phyloP scores from a whole-genome alignment of 1,140 invertebrate species.

The Stegodyphus mimosarum region DNA sequence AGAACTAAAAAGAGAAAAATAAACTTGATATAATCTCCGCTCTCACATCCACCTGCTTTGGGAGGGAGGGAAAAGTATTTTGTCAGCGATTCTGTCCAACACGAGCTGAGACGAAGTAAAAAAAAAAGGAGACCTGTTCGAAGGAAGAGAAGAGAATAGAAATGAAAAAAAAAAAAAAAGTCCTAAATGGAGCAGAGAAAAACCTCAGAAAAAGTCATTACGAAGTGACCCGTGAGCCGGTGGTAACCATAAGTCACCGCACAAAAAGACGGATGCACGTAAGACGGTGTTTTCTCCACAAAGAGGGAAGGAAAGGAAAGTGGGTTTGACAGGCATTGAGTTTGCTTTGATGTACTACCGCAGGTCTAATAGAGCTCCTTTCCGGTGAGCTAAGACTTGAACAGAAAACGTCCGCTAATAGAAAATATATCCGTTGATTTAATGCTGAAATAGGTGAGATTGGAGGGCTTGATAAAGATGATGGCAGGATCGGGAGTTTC shows the following conservation, averaged over 20 bases:
- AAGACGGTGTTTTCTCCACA: not conserved
- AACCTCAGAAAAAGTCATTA: slow-evolving; percentile 28
- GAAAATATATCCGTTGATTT: too few relatives aligned
- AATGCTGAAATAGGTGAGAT: too few relatives aligned
- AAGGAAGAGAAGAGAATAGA: not conserved
- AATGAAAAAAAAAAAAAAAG: slow-evolving; percentile 5
- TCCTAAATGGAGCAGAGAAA: too few relatives aligned
- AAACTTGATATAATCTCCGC: slow-evolving; percentile 20
- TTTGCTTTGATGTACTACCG: slow-evolving; percentile 19
- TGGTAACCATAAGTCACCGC: slow-evolving; percentile 32
- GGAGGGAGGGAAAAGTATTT: slow-evolving; percentile 42
- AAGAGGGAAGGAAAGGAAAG: not conserved
- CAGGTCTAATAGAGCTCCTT: not conserved
- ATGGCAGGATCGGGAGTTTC: too few relatives aligned
- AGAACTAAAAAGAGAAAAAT: too few relatives aligned
- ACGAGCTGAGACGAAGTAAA: not conserved
- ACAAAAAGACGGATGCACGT: slow-evolving; percentile 10
- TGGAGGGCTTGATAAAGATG: too few relatives aligned
- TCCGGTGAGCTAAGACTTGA: too few relatives aligned
- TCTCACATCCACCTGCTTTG: slow-evolving; percentile 32
- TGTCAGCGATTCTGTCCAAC: slow-evolving; percentile 44
- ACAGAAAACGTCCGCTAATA: too few relatives aligned
- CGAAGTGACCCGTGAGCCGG: slow-evolving; percentile 21
- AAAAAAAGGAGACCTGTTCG: not conserved
- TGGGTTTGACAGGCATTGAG: slow-evolving; percentile 40